Base-by-base conservation (phyloP, 2,797 vertebrate genomes). In the Chiroxiphia lanceolata region DNA sequence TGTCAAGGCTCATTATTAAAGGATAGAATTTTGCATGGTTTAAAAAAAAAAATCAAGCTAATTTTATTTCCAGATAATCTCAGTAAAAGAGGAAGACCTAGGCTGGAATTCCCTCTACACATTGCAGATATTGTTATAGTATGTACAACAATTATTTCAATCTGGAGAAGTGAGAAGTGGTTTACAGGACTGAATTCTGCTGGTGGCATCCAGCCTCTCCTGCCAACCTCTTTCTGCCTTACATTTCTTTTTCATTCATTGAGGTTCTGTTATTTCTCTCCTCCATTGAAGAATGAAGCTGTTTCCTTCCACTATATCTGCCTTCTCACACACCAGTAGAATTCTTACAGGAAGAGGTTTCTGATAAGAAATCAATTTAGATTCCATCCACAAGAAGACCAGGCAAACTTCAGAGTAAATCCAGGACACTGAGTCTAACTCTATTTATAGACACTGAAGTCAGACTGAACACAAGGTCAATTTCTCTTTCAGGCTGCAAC, bases 381-480 rank as follows among this genome's bases (percentile, higher is more conserved):
- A 78, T 78, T 85, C 31, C 61, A 87, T 20, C n/a, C 71, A 65
- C 6, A 71, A 71, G 89, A 93, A 94, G 57, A 85, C 38, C 63
- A 77, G n/a, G 69, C 26, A 64, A 91, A 87, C 78, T 93, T 87
- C 56, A 83, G 87, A 94, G 92, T 83, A 87, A 95, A 90, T 63
- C 48, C 0, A 0, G 70, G 88, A 90, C 79, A 87, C 68, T 93
- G 85, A 84, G 83, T 93, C 60, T 71, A 94, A 85, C 23, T 88
- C 61, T 96, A 94, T 95, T 45, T 51, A 95, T 94, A 94, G 57
- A 75, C n/a, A 47, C 40, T 92, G 82, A 91, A 83, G 61, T 92
- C 94, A 96, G 92, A 86, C 76, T 75, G 80, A 88, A 79, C 69
- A 76, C 48, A 94, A 94, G 94, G 87, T 94, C 92, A 91, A 47